Conservation (phyloP, 1,140 invertebrate species). For the Drosophila triauraria region DNA sequence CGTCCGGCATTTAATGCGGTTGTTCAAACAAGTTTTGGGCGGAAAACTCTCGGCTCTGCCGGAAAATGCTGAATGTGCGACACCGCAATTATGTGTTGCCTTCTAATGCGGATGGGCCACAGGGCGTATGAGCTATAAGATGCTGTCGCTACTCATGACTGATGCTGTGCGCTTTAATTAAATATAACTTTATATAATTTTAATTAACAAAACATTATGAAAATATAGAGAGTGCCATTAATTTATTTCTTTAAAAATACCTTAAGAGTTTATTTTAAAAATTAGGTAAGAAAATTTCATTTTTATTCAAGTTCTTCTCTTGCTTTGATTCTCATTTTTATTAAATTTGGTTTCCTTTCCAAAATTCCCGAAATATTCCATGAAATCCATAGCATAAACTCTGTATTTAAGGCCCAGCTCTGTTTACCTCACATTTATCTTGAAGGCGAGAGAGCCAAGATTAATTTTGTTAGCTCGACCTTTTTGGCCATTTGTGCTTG, state of each 20-base stretch:
- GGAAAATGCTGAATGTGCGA: constrained; percentile 42
- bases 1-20: constrained; percentile 49
- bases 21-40: constrained; percentile 49
- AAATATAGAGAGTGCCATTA: no score
- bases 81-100: constrained; percentile 42
- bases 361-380: background rate
- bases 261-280: background rate
- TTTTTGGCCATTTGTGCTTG: constrained; percentile 49
- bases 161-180: background rate
- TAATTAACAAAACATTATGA: background rate
- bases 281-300: no score
- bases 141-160: background rate
- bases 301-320: no score
- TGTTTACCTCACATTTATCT: constrained; percentile 48
- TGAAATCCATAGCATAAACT: constrained; percentile 11
- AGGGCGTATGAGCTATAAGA: constrained; percentile 6
- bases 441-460: constrained; percentile 31
- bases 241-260: background rate
- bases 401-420: constrained; percentile 9
- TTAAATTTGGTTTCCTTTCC: background rate
- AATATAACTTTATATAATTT: background rate
- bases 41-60: constrained; percentile 10
- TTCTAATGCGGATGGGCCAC: constrained; percentile 21
- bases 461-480: constrained; percentile 53
- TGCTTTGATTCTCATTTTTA: background rate